Evolutionary conservation across 2,113 vertebrate genomes (phyloP).

Genomic region (Scortum barcoo): DNA sequence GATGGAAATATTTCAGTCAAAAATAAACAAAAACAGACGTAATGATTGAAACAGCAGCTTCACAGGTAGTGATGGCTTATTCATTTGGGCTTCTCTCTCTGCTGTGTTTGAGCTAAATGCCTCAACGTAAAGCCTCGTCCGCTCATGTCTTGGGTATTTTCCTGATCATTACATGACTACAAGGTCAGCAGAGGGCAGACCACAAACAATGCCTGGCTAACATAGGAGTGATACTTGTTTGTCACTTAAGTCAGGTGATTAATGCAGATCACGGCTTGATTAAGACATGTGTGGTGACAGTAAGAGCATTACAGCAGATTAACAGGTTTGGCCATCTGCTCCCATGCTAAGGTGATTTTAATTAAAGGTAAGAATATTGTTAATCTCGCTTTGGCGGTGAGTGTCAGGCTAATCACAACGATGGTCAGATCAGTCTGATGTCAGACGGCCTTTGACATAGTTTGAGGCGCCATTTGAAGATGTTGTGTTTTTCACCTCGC

Average conservation of each 20-base stretch:
- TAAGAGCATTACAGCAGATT: slow-evolving; percentile 82
- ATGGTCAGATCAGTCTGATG: slow-evolving; percentile 60
- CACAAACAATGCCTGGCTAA: slow-evolving; percentile 71
- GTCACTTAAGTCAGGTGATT: slow-evolving; percentile 84
- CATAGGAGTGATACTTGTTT: slow-evolving; percentile 81
- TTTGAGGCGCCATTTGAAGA: slow-evolving; percentile 45
- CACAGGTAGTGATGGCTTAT: slow-evolving; percentile 6
- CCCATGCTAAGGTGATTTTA: slow-evolving; percentile 78
- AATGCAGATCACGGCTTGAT: slow-evolving; percentile 84
- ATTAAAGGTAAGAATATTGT: slow-evolving; percentile 80
- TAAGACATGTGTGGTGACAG: slow-evolving; percentile 82
- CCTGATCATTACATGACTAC: slow-evolving; percentile 45
- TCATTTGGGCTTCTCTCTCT: not conserved
- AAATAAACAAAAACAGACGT: slow-evolving; percentile 27
- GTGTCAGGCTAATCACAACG: slow-evolving; percentile 40
- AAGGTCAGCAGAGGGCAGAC: slow-evolving; percentile 67
- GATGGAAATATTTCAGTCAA: slow-evolving; percentile 46
- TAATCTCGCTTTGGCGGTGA: slow-evolving; percentile 64
- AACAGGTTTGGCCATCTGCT: slow-evolving; percentile 83
- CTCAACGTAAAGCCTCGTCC: slow-evolving; percentile 20
- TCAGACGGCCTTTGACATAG: slow-evolving; percentile 41
- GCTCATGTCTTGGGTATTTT: slow-evolving; percentile 36
- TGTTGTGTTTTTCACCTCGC: slow-evolving; percentile 22
- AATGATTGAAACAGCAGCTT: slow-evolving; percentile 34
- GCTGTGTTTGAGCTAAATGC: slow-evolving; percentile 18